phyloP scores from a whole-genome alignment of 2,113 vertebrate species.

The Condylura cristata region DNA sequence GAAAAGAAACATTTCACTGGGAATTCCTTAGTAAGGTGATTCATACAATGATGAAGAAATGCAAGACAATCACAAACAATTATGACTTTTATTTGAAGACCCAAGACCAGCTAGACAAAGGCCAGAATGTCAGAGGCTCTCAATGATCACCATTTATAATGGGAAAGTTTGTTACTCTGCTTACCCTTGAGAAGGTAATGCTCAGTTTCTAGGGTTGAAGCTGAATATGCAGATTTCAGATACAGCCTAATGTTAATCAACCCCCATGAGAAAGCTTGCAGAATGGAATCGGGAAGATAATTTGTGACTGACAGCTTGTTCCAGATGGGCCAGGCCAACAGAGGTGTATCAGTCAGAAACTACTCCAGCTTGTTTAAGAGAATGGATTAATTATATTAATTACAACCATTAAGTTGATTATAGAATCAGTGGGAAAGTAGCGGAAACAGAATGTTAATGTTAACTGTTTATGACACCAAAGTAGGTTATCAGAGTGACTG shows the following conservation, averaged over 20 bases:
- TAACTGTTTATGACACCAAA: neutral
- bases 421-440: neutral
- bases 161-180: neutral
- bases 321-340: neutral
- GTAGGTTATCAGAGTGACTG: neutral
- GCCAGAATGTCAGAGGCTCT: neutral
- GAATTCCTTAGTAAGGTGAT: neutral
- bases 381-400: neutral
- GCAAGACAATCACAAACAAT: neutral
- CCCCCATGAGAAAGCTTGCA: neutral
- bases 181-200: neutral
- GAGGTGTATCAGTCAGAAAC: neutral
- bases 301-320: slow-evolving; percentile 15
- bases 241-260: neutral
- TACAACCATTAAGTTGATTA: neutral
- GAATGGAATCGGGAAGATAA: neutral
- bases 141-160: neutral
- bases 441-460: neutral
- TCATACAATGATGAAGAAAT: neutral
- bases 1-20: neutral
- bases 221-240: neutral
- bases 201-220: neutral
- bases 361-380: neutral
- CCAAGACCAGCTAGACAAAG: neutral
- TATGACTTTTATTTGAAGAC: neutral